Conservation (phyloP, 2,113 vertebrate genomes). For the Rhegmatorhina hoffmannsi region DNA sequence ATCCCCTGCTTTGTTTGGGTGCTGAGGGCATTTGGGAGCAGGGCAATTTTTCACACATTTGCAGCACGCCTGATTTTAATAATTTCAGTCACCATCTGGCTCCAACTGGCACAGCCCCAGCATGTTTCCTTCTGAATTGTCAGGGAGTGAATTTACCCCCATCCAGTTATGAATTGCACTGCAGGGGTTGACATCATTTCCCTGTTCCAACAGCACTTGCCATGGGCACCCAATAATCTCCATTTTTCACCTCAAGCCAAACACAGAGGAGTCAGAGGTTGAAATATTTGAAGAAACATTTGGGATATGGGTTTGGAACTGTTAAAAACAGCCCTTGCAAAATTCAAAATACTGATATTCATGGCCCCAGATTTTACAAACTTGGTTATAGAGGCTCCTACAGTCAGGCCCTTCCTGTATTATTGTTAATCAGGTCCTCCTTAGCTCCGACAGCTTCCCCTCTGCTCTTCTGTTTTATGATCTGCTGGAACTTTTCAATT, state of each 20-base stretch:
- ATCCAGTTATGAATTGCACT: slow-evolving; percentile 4
- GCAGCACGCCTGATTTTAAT: slow-evolving; percentile 13
- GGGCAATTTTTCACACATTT: background rate
- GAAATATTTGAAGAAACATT: slow-evolving; percentile 1
- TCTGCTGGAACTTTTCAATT: background rate
- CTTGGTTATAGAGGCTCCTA: background rate
- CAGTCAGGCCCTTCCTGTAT: background rate
- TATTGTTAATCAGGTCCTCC: background rate
- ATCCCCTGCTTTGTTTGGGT: background rate
- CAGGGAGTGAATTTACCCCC: slow-evolving; percentile 34
- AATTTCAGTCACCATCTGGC: slow-evolving; percentile 54
- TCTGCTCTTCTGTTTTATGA: background rate
- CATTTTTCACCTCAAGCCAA: background rate
- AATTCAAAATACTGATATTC: background rate
- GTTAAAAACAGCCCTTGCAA: background rate
- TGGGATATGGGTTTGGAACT: background rate
- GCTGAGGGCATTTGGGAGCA: background rate
- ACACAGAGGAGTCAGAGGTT: background rate
- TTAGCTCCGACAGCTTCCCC: background rate
- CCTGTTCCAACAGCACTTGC: background rate
- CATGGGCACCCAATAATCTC: background rate
- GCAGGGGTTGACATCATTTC: background rate
- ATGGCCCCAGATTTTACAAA: background rate
- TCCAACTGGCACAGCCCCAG: slow-evolving; percentile 4
- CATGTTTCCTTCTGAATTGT: background rate